phyloP scores from a whole-genome alignment of 1,140 invertebrate species.

The Helicoverpa zea region DNA sequence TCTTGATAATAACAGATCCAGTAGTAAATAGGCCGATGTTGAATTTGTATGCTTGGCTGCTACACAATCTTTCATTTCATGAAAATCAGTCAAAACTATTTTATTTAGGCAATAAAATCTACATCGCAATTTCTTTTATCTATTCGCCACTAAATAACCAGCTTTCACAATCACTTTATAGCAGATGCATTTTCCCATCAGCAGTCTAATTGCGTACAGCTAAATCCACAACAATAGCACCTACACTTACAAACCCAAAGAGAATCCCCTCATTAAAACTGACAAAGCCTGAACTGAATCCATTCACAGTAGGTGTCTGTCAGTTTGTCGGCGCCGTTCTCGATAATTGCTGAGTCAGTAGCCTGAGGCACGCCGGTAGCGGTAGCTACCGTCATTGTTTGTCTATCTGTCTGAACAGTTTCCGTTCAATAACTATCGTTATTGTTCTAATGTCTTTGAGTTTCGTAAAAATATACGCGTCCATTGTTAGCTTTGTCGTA shows the following conservation, averaged over 20 bases:
- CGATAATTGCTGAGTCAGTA: slow-evolving; percentile 41
- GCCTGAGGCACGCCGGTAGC: background rate
- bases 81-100: no score
- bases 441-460: slow-evolving; percentile 5
- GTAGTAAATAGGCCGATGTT: no score
- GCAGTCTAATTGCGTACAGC: background rate
- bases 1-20: no score
- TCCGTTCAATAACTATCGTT: slow-evolving; percentile 29
- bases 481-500: no score
- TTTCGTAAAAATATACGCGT: no score
- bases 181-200: no score
- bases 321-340: slow-evolving; percentile 17
- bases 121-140: background rate
- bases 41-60: no score
- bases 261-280: slow-evolving; percentile 23
- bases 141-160: background rate
- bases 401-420: slow-evolving; percentile 3
- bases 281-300: slow-evolving; percentile 9
- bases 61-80: no score
- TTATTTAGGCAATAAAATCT: no score
- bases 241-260: background rate
- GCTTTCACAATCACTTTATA: background rate
- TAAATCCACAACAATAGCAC: slow-evolving; percentile 10
- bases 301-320: slow-evolving; percentile 3
- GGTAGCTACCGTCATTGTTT: slow-evolving; percentile 40